phyloP scores from a whole-genome alignment of 2,888 invertebrate species.

The Incurvaria masculella region DNA sequence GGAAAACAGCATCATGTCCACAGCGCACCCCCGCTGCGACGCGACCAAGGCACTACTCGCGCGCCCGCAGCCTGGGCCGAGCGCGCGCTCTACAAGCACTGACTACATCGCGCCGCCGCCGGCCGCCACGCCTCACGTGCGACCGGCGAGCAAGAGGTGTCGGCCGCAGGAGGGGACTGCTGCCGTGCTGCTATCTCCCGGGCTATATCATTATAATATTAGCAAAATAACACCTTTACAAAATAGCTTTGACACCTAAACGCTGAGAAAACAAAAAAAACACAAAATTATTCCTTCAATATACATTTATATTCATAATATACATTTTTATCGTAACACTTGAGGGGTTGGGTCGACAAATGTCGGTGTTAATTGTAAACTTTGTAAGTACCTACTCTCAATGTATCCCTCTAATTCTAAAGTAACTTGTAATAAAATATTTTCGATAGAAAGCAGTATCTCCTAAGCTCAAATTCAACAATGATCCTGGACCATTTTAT shows the following conservation, averaged over 20 bases:
- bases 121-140: background rate
- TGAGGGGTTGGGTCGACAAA: conserved; percentile 22
- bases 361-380: no score
- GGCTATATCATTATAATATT: no score
- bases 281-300: background rate
- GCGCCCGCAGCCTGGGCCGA: background rate
- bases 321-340: conserved; percentile 35
- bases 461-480: background rate
- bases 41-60: background rate
- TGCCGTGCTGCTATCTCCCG: no score
- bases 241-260: no score
- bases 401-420: background rate
- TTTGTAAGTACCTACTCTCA: background rate
- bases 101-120: background rate
- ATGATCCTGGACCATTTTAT: background rate
- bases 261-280: background rate
- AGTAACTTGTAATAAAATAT: background rate
- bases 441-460: background rate
- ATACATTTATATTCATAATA: conserved; percentile 35
- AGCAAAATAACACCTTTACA: no score
- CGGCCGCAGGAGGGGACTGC: no score
- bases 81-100: background rate
- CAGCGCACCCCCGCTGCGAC: background rate
- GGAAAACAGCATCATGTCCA: no score
- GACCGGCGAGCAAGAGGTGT: background rate